Evolutionary conservation across 2,797 vertebrate genomes (phyloP), one percentile per base, ranked within the genome.

Genomic region (Chrosomus eos): DNA sequence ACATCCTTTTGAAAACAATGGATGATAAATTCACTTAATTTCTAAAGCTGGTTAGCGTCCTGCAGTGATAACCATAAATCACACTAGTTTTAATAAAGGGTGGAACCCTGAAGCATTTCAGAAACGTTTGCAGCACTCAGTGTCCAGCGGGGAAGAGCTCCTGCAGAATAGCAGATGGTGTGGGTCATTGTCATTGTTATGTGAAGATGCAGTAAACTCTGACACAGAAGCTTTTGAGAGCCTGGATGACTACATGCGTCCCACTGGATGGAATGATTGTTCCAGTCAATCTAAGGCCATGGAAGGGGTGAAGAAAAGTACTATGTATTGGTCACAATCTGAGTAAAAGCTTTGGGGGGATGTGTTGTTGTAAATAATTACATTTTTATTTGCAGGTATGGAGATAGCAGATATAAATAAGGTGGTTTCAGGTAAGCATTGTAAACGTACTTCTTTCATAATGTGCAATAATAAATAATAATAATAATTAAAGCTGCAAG

Each of bases 21-120:
- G 40, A 70, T 88, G 80, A 87, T 85, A 31, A 9, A 71, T 66
- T n/a, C 26, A 40, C 51, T 74, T 71, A 76, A 82, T 87, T 84
- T 86, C 80, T 48, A 70, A 80, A 43, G 23, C 84, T 85, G 84
- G 28, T 91, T 91, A 87, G 82, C 92, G 28, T 87, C 88, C 83
- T 71, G 60, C 78, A 88, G 90, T 82, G 87, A 91, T 86, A 75
- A 33, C 38, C 87, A 90, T 93, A 82, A 92, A 93, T 93, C 91
- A 93, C 80, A 79, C 55, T 10, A 14, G 80, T 23, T 89, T 91
- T 91, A 93, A 91, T 94, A 92, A 93, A 88, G 88, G 77, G 85
- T 58, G 86, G 73, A 89, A 85, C 74, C 36, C 55, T 70, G 43
- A 53, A 67, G 72, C 68, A 78, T 83, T 81, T 83, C 81, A 86